Evolutionary conservation across 2,797 vertebrate species (phyloP).

Genomic region (Chloroceryle inda): DNA sequence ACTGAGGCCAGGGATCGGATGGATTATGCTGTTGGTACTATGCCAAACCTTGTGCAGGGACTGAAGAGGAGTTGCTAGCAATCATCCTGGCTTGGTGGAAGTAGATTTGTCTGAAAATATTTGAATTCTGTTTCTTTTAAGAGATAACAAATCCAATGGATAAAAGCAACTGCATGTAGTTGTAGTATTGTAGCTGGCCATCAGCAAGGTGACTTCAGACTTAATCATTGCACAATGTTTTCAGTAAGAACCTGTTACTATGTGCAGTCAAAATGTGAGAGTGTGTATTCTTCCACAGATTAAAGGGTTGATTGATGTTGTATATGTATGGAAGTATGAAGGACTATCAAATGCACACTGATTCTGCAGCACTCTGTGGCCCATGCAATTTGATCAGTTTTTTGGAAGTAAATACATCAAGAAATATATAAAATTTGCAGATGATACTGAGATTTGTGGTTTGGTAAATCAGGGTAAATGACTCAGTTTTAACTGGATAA

Average conservation of each 20-base stretch:
- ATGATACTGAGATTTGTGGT: not conserved
- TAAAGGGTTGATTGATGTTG: not conserved
- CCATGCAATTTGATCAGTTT: not conserved
- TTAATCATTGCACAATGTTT: not conserved
- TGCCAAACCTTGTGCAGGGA: accelerated
- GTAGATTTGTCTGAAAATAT: not conserved
- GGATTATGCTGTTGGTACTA: not conserved
- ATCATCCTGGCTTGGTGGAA: not conserved
- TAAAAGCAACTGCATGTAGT: not conserved
- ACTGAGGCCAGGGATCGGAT: not conserved
- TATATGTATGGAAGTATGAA: not conserved
- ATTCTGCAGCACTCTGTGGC: not conserved
- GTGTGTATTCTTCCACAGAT: not conserved
- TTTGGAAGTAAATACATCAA: not conserved
- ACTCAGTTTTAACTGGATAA: not conserved
- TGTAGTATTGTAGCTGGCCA: no score
- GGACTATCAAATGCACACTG: not conserved
- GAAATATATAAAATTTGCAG: not conserved
- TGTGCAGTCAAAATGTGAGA: not conserved
- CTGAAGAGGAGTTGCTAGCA: not conserved
- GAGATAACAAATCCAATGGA: not conserved
- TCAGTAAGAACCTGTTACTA: not conserved
- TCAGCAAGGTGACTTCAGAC: not conserved
- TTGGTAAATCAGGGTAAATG: not conserved
- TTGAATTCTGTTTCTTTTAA: not conserved